Base-by-base conservation (phyloP, 2,888 invertebrate species). In the Formica aserva region DNA sequence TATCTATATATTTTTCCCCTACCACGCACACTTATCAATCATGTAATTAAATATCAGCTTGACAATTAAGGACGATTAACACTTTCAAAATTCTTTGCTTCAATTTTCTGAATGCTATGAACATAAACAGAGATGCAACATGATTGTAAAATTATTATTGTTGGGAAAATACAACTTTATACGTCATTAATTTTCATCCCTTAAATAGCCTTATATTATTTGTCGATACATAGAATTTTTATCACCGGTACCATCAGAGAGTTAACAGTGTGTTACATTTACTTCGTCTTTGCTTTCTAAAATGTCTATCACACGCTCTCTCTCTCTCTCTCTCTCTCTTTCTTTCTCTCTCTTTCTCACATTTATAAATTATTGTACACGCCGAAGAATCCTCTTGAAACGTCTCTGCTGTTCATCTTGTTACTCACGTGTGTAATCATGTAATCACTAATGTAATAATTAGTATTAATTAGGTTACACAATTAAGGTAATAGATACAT, bases 131-230 rank as follows among this genome's bases (percentile, higher is more conserved):
- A n/a, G n/a, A 52, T 52, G 52, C 52, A 52, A 52, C 48, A 48
- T 8, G 66, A 3, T 22, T 15, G 55, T 55, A 35, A 52, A 15
- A 71, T 55, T n/a, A 22, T 26, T 35, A 3, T 77, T 52, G 48
- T 15, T 38, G 29, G 35, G 60, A 48, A 55, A 60, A 82, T 82
- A 66, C 38, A 45, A 84, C 13, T 67, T 57, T 22, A 60, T 38
- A 83, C 32, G 55, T 60, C 78, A 26, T 67, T 63, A 83, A 77
- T 82, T 57, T 74, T 90, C 81, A 38, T 92, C 90, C 89, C 90
- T 92, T 92, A 92, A 93, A 94, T 93, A 93, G 92, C 92, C 90
- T 91, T 93, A 93, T 93, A 92, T 93, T 92, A 92, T 94, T 93
- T 91, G 93, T 93, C 91, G 92, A 92, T 94, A 93, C 93, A 94